Conservation (phyloP, 2,797 vertebrate genomes). For the Phoxinus dragarum region DNA sequence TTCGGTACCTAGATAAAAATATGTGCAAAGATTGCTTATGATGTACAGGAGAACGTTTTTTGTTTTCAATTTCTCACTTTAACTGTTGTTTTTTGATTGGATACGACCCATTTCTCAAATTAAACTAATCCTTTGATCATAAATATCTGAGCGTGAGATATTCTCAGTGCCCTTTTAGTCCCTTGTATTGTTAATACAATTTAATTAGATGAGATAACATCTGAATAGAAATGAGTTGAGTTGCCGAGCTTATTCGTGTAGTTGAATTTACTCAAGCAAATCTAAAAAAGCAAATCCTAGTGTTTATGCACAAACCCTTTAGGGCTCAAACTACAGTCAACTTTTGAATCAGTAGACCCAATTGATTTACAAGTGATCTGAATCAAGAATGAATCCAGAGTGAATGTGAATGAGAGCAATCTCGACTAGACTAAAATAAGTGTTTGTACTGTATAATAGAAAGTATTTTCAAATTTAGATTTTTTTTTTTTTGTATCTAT, state of each 20-base stretch:
- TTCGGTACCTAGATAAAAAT: not conserved
- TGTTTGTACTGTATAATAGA: not conserved
- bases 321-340: not conserved
- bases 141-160: not conserved
- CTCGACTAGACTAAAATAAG: not conserved
- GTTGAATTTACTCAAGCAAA: no score
- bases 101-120: not conserved
- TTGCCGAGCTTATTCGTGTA: not conserved
- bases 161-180: not conserved
- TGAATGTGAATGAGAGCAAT: not conserved
- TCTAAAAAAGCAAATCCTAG: not conserved
- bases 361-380: not conserved
- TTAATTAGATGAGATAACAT: not conserved
- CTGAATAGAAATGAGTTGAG: not conserved
- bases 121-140: not conserved
- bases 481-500: not conserved
- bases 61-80: not conserved
- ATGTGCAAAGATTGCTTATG: not conserved
- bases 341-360: not conserved
- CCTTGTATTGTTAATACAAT: not conserved
- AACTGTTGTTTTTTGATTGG: not conserved
- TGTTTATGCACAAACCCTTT: no score
- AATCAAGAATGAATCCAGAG: no score
- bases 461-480: not conserved
- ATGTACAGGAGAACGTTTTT: not conserved